Evolutionary conservation across 1,140 invertebrate species (phyloP), one percentile per base, ranked within the genome.

Genomic region (Streblospio benedicti): DNA sequence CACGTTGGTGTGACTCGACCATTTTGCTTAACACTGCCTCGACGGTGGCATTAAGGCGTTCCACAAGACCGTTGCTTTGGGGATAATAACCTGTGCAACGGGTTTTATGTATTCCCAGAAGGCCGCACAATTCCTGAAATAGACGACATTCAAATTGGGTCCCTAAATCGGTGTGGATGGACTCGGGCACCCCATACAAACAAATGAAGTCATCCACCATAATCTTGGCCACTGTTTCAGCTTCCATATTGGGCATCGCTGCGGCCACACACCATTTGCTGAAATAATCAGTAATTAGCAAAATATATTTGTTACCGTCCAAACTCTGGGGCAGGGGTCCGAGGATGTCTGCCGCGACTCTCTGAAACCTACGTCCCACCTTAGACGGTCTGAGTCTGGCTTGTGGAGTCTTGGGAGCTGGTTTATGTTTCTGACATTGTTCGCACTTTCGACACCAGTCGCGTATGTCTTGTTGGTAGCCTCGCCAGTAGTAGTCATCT

Each of bases 201-300:
- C 60, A 66, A 32, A 80, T 53, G 6, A 70, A 58, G 18, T 76
- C 61, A 30, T 69, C 56, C 1, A 79, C 65, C 14, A 79, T 61
- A 1, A 62, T 64, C 20, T 71, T 61, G 2, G 72, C 77, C 12
- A 77, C 61, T 1, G 71, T 75, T 38, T 56, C 44, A 0, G 74
- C 73, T 59, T 73, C 69, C 62, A 77, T 70, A 60, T 80, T 69
- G 5, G 71, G 70, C 12, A 78, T 63, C 0, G 71, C 57, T 54
- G 69, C 70, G 25, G 64, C 67, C 61, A 77, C 74, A 1, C 69
- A 59, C 68, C 69, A 79, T 58, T 76, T 80, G 4, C 65, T 78
- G 60, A 79, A 80, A 59, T 68, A 57, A 62, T 77, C 72, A 50
- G 63, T 59, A n/a, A 74, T 50, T 1, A 76, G 72, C 4, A 78